Base-by-base conservation (phyloP, 2,113 vertebrate genomes). In the Falcunculus frontatus region DNA sequence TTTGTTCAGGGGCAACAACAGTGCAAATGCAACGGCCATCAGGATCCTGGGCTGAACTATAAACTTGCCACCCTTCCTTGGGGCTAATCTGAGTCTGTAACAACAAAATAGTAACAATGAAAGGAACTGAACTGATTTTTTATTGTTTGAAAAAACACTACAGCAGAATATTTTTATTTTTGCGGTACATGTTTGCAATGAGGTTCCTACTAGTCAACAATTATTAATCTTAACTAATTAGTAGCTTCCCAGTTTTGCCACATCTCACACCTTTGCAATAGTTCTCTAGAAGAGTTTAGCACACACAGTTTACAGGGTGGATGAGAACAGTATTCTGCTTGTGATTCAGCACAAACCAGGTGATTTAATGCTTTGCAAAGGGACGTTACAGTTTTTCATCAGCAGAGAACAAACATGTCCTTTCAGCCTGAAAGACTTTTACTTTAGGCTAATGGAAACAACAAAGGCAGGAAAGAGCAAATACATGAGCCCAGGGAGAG, bases 11-110 rank as follows among this genome's bases (percentile, higher is more conserved):
- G 57, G 99, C 99, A 89, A 99, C 99, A 78, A 99, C 99, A 2
- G 99, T 99, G 96, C 99, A 99, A 96, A 99, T 99, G 92, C 99
- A 99, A 27, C 99, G 98, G 7, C 99, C 99, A 10, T 99, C 99
- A 6, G 99, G 99, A 89, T 99, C 99, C 97, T 99, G 99, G 5
- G 99, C 99, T 2, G 99, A 99, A 79, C 99, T 99, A 96, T 99
- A 99, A 80, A 99, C 99, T 96, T 99, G 99, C 99, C 99, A 99
- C 42, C 99, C 99, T 97, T 99, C 99, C 97, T 99, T 99, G 32
- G 99, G 99, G 32, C 99, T 99, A 16, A 99, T 99, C 87, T 98
- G 98, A 86, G 99, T 99, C 99, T 99, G 98, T 30, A 97, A 96
- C 10, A 90, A 89, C 64, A 95, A 37, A 89, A 64, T 18, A 47